Evolutionary conservation across 2,888 invertebrate genomes (phyloP), one percentile per base, ranked within the genome.

Genomic region (Tipula confusa): DNA sequence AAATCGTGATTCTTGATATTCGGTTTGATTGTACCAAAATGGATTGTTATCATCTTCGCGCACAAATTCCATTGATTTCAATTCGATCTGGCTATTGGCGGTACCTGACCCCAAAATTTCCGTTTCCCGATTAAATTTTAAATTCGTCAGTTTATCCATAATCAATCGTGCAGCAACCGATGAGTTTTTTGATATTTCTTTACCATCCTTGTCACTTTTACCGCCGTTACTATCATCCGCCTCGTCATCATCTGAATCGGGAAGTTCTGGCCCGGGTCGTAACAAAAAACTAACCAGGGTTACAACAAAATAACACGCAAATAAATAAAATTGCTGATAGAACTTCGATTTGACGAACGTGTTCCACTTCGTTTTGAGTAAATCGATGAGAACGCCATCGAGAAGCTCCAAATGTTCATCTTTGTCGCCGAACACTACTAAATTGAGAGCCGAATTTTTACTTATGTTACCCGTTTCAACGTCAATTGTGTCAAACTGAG

Each of bases 291-390:
- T 96, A 6, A 95, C 92, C 85, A 97, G 90, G 2, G 98, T 97
- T 82, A 97, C 92, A 31, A 97, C 88, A 88, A 98, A 99, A 89
- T 99, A 98, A 84, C 95, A 93, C 11, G 95, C 93, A 89, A 99
- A 99, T 83, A 96, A 91, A 85, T 96, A 94, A 88, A 99, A 98
- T 88, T 98, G 96, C 4, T 95, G 92, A 89, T 98, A 98, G 89
- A 98, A 98, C 84, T 98, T 96, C 85, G 94, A 95, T 90, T 97
- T 97, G 1, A 97, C 97, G 89, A 98, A 99, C 0, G 98, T 96
- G 87, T 98, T 97, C 99, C 99, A 99, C 91, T 99, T 99, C 2
- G 98, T 97, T 88, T 97, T 95, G 11, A 99, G 90, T 15, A 99
- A 92, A 88, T 98, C 97, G 24, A 98, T 96, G 81, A 99, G 90